Conservation (phyloP, 2,797 vertebrate genomes). For the Enteromius fasciolatus region DNA sequence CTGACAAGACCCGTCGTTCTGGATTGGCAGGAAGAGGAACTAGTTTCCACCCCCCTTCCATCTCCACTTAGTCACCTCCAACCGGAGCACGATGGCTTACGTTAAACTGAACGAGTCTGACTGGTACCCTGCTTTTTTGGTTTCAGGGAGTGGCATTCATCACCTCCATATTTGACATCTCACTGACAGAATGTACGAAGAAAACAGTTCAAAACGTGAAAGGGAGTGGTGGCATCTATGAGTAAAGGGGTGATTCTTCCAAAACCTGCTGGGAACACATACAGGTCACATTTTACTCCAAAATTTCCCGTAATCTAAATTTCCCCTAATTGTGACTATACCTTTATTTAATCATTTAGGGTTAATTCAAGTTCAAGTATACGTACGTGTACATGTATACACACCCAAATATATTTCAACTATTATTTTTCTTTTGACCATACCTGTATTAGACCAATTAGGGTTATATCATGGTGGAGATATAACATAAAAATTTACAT, state of each 20-base stretch:
- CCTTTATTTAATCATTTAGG: neutral
- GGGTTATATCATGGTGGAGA: too few species aligned
- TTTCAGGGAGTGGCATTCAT: conserved; percentile 73
- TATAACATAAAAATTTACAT: too few species aligned
- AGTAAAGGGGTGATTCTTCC: neutral
- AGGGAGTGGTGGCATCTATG: neutral
- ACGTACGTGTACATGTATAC: neutral
- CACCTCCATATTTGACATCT: neutral
- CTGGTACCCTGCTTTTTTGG: conserved; percentile 60
- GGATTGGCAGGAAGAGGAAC: conserved; percentile 65
- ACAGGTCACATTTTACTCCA: neutral
- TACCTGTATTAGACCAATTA: too few species aligned
- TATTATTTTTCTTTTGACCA: too few species aligned
- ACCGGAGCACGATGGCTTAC: neutral
- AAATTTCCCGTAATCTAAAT: too few species aligned
- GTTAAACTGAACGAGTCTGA: conserved; percentile 63
- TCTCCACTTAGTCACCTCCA: conserved; percentile 24
- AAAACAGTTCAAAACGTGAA: neutral
- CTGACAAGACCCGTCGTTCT: conserved; percentile 67
- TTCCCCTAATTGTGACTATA: too few species aligned
- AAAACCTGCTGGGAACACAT: neutral
- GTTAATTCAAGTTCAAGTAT: neutral
- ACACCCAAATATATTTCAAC: too few species aligned
- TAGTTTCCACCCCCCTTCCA: conserved; percentile 29
- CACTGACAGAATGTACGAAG: conserved; percentile 1